Conservation (phyloP, 2,113 vertebrate species). For the Orcinus orca region DNA sequence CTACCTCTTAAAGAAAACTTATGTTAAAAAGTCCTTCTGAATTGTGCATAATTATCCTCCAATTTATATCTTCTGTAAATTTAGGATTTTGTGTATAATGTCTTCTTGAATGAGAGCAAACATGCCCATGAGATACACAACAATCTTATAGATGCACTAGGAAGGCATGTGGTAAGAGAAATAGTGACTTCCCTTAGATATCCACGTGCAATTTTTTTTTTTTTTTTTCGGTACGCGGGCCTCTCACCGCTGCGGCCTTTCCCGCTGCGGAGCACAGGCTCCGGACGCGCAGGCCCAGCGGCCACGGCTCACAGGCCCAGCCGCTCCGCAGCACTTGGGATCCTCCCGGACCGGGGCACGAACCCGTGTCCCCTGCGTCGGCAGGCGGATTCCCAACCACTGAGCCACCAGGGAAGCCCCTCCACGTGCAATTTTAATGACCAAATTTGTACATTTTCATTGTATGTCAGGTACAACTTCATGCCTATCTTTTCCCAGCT, state of each 20-base stretch:
- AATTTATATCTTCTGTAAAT: neutral
- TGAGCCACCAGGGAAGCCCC: too few relatives aligned
- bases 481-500: constrained; percentile 15
- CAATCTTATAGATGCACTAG: neutral
- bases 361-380: too few relatives aligned
- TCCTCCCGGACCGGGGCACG: too few relatives aligned
- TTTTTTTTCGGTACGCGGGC: too few relatives aligned
- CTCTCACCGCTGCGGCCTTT: too few relatives aligned
- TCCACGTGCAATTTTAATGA: neutral
- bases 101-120: neutral
- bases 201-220: neutral
- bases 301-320: too few relatives aligned
- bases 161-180: neutral
- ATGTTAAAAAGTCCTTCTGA: neutral
- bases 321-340: too few relatives aligned
- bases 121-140: neutral
- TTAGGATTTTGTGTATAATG: neutral
- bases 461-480: neutral
- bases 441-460: constrained; percentile 27
- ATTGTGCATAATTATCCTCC: neutral
- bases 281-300: too few relatives aligned
- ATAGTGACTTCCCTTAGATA: neutral
- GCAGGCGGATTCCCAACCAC: too few relatives aligned
- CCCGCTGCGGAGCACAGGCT: too few relatives aligned
- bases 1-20: neutral